Base-by-base conservation (phyloP, 2,888 invertebrate species). In the Eulithis testata region DNA sequence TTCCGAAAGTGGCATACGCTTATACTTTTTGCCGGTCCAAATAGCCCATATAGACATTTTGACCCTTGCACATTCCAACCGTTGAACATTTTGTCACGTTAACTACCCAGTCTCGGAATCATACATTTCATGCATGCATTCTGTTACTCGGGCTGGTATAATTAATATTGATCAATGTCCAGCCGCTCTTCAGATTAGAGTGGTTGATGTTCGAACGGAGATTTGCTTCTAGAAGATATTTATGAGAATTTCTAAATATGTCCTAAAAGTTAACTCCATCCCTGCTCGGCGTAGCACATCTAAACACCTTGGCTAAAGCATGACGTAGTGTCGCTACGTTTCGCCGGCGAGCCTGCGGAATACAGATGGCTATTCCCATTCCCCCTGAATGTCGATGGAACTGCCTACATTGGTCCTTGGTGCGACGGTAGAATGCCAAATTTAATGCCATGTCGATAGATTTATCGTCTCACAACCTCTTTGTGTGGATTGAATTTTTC, bases 271-370 rank as follows among this genome's bases (percentile, higher is more conserved):
- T 60, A 40, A 86, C 60, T 90, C 69, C 90, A 75, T 52, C 81
- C 77, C 90, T 89, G 90, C 59, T 53, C 70, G 73, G 72, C 60
- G 54, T 70, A 73, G 72, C 79, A 77, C 80, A 78, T 77, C 73
- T 76, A 80, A 78, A 78, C 82, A 87, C 86, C 86, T 85, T 79
- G 78, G 78, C 83, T 82, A 82, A 85, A 82, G 84, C 87, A 87
- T 91, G 91, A 91, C 91, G 91, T 91, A 90, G 91, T 81, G 87
- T 75, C 74, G 79, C 74, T 82, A 87, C 90, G 90, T 84, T 82
- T 79, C 73, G 77, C 82, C 89, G 80, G 82, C 77, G 82, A 86
- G 75, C 72, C 69, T 37, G 66, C 68, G 60, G 89, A 78, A 88
- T 89, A 85, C 85, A 75, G 77, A 88, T 83, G 80, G 65, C 74